Percentiles rank a stretch among this genome's conserved stretches.
These are phyloP conservation scores for Peribatodes rhomboidaria DNA, from an alignment of 2,888 invertebrate species.

Conservation along the genomic window DNA sequence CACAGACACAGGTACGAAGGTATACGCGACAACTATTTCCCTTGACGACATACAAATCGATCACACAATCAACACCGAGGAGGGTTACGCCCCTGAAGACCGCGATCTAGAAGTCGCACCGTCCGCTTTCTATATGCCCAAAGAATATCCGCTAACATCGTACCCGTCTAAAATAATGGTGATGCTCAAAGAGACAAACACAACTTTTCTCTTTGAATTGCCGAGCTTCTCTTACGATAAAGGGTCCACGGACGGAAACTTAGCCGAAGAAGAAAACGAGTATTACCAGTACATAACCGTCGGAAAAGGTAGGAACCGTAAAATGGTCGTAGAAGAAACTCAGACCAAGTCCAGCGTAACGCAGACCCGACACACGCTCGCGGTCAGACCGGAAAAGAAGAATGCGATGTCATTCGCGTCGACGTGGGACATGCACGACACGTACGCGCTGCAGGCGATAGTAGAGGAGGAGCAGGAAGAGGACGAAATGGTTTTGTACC, in stretches of 20 bases:
- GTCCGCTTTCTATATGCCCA: slow-evolving; percentile 76
- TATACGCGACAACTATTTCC: slow-evolving; percentile 79
- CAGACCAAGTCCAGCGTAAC: slow-evolving; percentile 88
- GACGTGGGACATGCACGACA: slow-evolving; percentile 93
- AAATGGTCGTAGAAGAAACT: slow-evolving; percentile 89
- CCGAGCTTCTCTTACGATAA: slow-evolving; percentile 88
- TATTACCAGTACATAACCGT: slow-evolving; percentile 89
- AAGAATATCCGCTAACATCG: slow-evolving; percentile 62
- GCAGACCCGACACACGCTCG: slow-evolving; percentile 89
- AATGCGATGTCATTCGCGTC: slow-evolving; percentile 89
- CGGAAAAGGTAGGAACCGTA: slow-evolving; percentile 89
- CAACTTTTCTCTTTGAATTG: slow-evolving; percentile 88
- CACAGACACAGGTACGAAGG: slow-evolving; percentile 68
- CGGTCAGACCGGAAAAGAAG: slow-evolving; percentile 81
- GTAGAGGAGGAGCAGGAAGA: slow-evolving; percentile 62
- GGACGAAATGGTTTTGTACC: slow-evolving; percentile 81
- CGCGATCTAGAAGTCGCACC: slow-evolving; percentile 69
- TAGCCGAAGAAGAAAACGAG: slow-evolving; percentile 88
- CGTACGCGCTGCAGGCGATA: slow-evolving; percentile 82
- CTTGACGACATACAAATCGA: slow-evolving; percentile 85
- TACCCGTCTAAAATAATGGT: slow-evolving; percentile 88
- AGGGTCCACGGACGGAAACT: slow-evolving; percentile 85
- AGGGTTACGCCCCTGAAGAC: slow-evolving; percentile 61
- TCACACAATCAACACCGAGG: slow-evolving; percentile 78
- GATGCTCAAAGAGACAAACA: slow-evolving; percentile 89